Evolutionary conservation across 2,797 vertebrate genomes (phyloP), one percentile per base, ranked within the genome.

Genomic region (Synaphobranchus kaupii): DNA sequence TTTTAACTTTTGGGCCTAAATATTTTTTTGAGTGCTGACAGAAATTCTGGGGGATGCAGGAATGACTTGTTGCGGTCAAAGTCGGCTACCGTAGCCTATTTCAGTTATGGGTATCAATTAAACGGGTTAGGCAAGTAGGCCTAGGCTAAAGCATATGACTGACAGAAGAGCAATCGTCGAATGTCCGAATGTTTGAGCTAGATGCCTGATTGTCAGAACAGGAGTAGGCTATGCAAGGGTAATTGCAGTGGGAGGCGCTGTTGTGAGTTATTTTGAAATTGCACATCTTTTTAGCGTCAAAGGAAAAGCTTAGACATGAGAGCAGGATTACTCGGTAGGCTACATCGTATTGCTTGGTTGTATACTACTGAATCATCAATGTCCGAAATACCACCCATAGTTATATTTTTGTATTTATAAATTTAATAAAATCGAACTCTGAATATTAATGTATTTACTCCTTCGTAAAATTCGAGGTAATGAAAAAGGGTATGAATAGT

Each of bases 231-330:
- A 39, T 39, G 39, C 28, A n/a, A 60, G 52, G 6, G 52, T 48
- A 76, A 63, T 54, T 25, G 81, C 82, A 50, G 63, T 87, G 81
- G 86, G 86, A 87, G 86, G 86, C 86, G 86, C 86, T 87, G 83
- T 87, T 87, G 86, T 63, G 50, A 84, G 86, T 71, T 17, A 84
- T 87, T 71, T 87, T 71, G n/a, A 83, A 68, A 54, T 71, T 60
- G 22, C 44, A 48, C 78, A 52, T 60, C 56, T 83, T 81, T 63
- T 34, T 31, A 39, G 10, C 60, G 8, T 54, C 10, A 10, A 25
- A 66, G 20, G 60, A 80, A 44, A 73, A 56, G 20, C 47, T 83
- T 83, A 48, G 31, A 66, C 44, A 66, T 58, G n/a, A 22, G 44
- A 6, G 44, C 58, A 22, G 47, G 25, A 48, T 47, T 44, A 44